phyloP scores from a whole-genome alignment of 2,113 vertebrate species.

The Centropus bengalensis region DNA sequence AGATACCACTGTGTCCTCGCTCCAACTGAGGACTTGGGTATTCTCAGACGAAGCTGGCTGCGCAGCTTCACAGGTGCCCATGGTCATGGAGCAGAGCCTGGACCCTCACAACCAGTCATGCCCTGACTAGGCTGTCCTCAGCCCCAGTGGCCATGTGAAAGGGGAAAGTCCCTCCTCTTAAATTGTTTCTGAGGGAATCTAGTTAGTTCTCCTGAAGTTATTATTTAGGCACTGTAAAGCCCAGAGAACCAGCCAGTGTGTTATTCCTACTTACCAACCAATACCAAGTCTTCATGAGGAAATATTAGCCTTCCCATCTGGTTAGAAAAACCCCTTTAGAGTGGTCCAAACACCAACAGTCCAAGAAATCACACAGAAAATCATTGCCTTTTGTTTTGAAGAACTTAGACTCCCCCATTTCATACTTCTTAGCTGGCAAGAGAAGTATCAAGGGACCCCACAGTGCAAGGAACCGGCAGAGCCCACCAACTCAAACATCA shows the following conservation, averaged over 20 bases:
- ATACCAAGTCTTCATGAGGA: background rate
- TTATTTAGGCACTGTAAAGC: background rate
- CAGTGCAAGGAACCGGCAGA: background rate
- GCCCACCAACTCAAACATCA: background rate
- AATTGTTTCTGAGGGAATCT: background rate
- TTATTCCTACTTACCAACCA: background rate
- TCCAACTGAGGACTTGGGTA: accelerated
- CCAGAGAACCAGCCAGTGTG: background rate
- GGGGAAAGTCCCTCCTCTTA: background rate
- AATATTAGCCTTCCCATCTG: background rate
- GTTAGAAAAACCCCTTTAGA: background rate
- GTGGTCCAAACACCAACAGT: background rate
- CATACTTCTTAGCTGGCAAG: background rate
- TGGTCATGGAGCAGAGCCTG: background rate
- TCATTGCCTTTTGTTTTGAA: background rate
- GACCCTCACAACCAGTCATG: background rate
- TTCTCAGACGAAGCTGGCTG: no score
- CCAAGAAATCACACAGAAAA: background rate
- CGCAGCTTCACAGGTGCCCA: background rate
- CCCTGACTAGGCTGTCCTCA: background rate
- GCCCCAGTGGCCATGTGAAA: background rate
- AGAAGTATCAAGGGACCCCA: background rate
- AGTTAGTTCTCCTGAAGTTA: background rate
- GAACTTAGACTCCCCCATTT: background rate
- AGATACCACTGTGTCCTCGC: background rate